Base-by-base conservation (phyloP, 2,888 invertebrate species). In the Caradrina kadenii region DNA sequence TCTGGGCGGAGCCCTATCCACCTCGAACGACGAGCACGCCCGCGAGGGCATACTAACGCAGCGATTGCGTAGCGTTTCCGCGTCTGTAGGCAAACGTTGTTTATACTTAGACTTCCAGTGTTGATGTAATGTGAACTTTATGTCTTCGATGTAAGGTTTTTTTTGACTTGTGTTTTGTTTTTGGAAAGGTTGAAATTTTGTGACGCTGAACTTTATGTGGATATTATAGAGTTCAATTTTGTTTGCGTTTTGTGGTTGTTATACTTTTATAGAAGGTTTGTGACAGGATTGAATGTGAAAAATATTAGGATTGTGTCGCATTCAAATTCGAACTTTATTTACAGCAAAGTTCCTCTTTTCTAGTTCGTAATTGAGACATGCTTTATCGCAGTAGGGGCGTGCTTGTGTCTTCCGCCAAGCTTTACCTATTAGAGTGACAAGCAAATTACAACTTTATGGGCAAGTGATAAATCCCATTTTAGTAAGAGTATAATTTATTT, bases 41-140 rank as follows among this genome's bases (percentile, higher is more conserved):
- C 98, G 96, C 17, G 98, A 97, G 6, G 98, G 98, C 96, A 98
- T 97, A 88, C 98, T 98, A 91, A 98, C 98, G 91, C 98, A 98
- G 70, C 98, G 96, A 84, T 97, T 98, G 59, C 98, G 96, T 69
- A 96, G 85, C 77, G 91, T 86, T 49, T 87, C 87, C 76, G 92
- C 90, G 82, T 95, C 95, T 95, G 94, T 26, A 87, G 86, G 86
- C 87, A 92, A 90, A 82, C n/a, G 42, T 69, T 42, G 61, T 26
- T 49, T 21, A 26, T 56, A 60, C 66, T 68, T 65, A 73, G 22
- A 69, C 49, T 69, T 73, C n/a, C 56, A 52, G 48, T 45, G 42
- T 31, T 4, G 10, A 45, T 19, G 22, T 21, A 79, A 56, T 49
- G 22, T 67, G 50, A 49, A 42, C 49, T 62, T 10, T 76, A 62